phyloP scores from a whole-genome alignment of 2,888 invertebrate genomes.

The Chironomus tentans region DNA sequence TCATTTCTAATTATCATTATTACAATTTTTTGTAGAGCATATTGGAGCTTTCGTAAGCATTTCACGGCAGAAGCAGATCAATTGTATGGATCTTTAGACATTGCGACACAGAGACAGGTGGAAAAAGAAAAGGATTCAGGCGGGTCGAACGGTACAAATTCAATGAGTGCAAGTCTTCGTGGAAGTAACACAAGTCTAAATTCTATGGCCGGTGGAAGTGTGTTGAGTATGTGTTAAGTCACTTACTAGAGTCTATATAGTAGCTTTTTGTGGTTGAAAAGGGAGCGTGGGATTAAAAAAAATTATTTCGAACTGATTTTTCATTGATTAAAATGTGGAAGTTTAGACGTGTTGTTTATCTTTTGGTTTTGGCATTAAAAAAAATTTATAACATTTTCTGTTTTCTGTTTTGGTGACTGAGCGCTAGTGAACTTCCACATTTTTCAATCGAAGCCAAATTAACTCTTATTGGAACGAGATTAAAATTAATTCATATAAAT shows the following conservation, averaged over 20 bases:
- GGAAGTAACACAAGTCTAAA: conserved; percentile 35
- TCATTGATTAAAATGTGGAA: background rate
- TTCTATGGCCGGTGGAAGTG: conserved; percentile 32
- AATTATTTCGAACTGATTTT: background rate
- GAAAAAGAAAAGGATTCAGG: conserved; percentile 44
- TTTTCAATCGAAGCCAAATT: background rate
- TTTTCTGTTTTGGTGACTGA: background rate
- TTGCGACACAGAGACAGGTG: conserved; percentile 53
- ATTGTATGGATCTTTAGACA: conserved; percentile 73
- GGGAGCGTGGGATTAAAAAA: background rate
- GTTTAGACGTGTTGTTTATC: background rate
- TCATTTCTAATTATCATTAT: background rate
- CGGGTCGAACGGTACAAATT: conserved; percentile 33
- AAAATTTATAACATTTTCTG: background rate
- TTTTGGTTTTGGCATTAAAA: background rate
- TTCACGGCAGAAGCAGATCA: conserved; percentile 86
- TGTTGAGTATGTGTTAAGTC: conserved; percentile 33
- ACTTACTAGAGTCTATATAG: background rate
- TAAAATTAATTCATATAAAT: background rate
- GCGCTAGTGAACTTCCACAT: background rate
- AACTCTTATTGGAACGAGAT: background rate
- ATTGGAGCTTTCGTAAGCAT: conserved; percentile 77
- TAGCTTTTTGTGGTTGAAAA: conserved; percentile 18
- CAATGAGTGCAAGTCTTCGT: conserved; percentile 34
- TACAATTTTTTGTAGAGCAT: conserved; percentile 54